Base-by-base conservation (phyloP, 1,140 invertebrate species). In the Caligus rogercresseyi region DNA sequence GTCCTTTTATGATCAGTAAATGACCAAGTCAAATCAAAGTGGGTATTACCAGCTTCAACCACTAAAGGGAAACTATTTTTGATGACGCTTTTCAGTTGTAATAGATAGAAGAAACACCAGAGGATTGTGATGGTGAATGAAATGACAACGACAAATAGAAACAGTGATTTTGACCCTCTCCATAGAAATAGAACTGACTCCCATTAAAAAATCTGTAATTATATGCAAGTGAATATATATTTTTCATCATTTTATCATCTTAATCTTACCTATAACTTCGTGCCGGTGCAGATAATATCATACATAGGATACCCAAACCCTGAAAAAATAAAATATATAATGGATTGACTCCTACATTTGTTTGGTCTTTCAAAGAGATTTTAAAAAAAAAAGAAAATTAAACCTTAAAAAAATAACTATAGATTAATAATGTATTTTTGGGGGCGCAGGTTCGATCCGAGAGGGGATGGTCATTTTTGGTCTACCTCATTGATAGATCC, bases 241-340 rank as follows among this genome's bases (percentile, higher is more conserved):
- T 3, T 60, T 18, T 60, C 13, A 7, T 15, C 24, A 18, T 3
- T 31, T 51, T 25, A 3, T 31, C 18, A 24, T 25, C 18, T 3
- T 2, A 3, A 3, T 31, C 57, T 60, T 60, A 60, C 57, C 23
- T 21, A 26, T 24, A 25, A 24, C 14, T 25, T 26, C 70, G 67
- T 0, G 80, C 79, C 1, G 83, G 83, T 0, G 84, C 81, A 1
- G 79, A 82, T 31, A 79, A 77, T 1, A 79, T 77, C 81, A 87
- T 85, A 67, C 84, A 86, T 67, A 90, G 77, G 54, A 89, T 85
- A 51, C 84, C 86, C 55, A 89, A 69, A n/a, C 82, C 66, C 86
- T 89, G 78, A 63, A 81, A 81, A 70, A 70, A 68, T 69, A 67
- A 43, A 51, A 65, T 24, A 20, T 20, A 56, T 25, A 2, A 53